Evolutionary conservation across 2,797 vertebrate genomes (phyloP).

Genomic region (Diglossa cyanea): DNA sequence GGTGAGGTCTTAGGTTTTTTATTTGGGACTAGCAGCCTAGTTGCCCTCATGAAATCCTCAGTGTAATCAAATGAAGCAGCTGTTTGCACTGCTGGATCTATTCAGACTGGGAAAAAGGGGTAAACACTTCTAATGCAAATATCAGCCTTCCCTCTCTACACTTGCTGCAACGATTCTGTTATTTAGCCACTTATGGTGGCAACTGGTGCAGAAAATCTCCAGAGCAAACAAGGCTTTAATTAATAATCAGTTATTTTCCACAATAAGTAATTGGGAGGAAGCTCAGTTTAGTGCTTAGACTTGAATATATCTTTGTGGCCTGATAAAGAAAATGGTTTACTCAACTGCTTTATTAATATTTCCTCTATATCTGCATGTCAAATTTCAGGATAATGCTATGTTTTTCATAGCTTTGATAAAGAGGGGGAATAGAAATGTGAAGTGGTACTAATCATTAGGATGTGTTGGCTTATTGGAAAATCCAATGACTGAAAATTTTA

Average conservation of each 20-base stretch:
- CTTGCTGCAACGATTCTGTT: slow-evolving; percentile 54
- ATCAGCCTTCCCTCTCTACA: slow-evolving; percentile 34
- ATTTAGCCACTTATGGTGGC: slow-evolving; percentile 43
- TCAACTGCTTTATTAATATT: slow-evolving; percentile 35
- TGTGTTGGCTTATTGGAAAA: slow-evolving; percentile 49
- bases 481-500: slow-evolving; percentile 52
- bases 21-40: not conserved
- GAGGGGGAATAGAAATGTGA: slow-evolving; percentile 36
- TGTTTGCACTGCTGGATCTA: slow-evolving; percentile 59
- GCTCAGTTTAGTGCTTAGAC: not conserved
- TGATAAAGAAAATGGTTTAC: slow-evolving; percentile 36
- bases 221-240: slow-evolving; percentile 60
- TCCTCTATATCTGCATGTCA: slow-evolving; percentile 4
- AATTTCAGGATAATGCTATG: slow-evolving; percentile 34
- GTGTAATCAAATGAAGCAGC: slow-evolving; percentile 49
- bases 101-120: slow-evolving; percentile 39
- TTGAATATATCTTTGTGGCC: slow-evolving; percentile 16
- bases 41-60: not conserved
- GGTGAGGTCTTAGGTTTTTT: not conserved
- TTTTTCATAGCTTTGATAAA: slow-evolving; percentile 43
- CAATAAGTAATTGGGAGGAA: slow-evolving; percentile 38
- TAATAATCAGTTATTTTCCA: slow-evolving; percentile 57
- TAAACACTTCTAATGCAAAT: slow-evolving; percentile 65
- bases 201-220: slow-evolving; percentile 59
- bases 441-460: slow-evolving; percentile 52